phyloP scores from a whole-genome alignment of 1,140 invertebrate genomes.

The Brachionus plicatilis region DNA sequence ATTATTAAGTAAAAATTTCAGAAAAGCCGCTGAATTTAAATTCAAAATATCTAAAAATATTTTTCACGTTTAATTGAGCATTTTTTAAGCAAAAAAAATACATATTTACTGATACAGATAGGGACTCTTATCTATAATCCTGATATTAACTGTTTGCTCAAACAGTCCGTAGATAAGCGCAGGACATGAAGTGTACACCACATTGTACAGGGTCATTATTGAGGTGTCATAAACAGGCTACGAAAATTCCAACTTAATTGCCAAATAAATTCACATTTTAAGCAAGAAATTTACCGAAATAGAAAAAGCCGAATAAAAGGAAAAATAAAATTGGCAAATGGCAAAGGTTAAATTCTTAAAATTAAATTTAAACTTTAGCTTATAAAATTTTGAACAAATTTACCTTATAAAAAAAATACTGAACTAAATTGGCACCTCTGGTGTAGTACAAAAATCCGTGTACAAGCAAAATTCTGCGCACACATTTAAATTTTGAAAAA shows the following conservation, averaged over 20 bases:
- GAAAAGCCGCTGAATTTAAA: too few relatives aligned
- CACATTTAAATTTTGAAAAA: slow-evolving; percentile 77
- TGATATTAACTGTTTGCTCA: slow-evolving; percentile 15
- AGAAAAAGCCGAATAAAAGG: slow-evolving; percentile 22
- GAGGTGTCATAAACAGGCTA: slow-evolving; percentile 89
- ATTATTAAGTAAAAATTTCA: too few relatives aligned
- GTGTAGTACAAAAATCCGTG: slow-evolving; percentile 97
- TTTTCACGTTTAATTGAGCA: neutral
- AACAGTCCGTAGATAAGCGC: slow-evolving; percentile 21
- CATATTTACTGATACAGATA: neutral
- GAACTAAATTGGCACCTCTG: slow-evolving; percentile 79
- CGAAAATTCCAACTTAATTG: slow-evolving; percentile 63
- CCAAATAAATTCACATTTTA: too few relatives aligned
- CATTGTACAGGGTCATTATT: slow-evolving; percentile 95
- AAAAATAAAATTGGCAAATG: slow-evolving; percentile 38
- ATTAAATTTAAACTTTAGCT: slow-evolving; percentile 56
- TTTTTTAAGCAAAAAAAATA: neutral
- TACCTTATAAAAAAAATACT: slow-evolving; percentile 97
- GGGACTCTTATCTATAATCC: neutral
- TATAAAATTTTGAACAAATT: slow-evolving; percentile 49
- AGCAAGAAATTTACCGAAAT: neutral
- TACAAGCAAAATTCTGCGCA: slow-evolving; percentile 76
- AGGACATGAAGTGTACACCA: slow-evolving; percentile 57
- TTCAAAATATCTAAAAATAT: too few relatives aligned
- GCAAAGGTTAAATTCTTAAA: slow-evolving; percentile 62